Evolutionary conservation across 2,113 vertebrate genomes (phyloP), one percentile per base, ranked within the genome.

Genomic region (Micromys minutus): DNA sequence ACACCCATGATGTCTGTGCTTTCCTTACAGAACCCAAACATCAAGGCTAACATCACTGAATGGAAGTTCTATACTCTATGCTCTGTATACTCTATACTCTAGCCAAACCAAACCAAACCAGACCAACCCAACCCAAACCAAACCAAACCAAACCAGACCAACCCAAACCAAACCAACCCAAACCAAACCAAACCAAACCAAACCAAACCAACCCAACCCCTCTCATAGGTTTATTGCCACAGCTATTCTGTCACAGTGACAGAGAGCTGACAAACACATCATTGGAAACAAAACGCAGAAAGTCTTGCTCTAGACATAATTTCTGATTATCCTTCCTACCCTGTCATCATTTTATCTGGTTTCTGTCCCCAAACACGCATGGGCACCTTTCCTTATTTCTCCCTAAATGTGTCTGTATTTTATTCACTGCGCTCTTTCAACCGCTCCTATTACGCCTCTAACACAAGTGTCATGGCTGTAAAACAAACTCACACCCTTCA

Each of bases 271-370:
- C 24, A 65, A 65, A 47, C 31, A 45, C 59, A 77, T 4, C 29
- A 29, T 31, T 39, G 50, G 36, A 79, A 39, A 45, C 0, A 26
- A 0, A 7, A 13, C 1, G 24, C 52, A 39, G 1, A 63, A 61
- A 57, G 0, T 7, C 4, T 29, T 34, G 31, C 61, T 63, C 31
- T 8, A 11, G 67, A 26, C 0, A 0, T 15, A 4, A 21, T 47
- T n/a, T 34, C 5, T 3, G 19, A 36, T 11, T 50, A 36, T 85
- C 59, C 39, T 19, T 76, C 86, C 42, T 31, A 57, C 45, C 22
- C 36, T 3, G 8, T 0, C 11, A 61, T 50, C 8, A 2, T 42
- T 29, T 75, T 71, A 59, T 75, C 24, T 11, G 9, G 0, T 74
- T 17, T 47, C 61, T 39, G 36, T 12, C 26, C 75, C 16, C 34